Percentiles rank a stretch among this genome's conserved stretches.
These are phyloP conservation scores for Brienomyrus brachyistius DNA, from an alignment of 2,113 vertebrate species.

Conservation along the genomic window DNA sequence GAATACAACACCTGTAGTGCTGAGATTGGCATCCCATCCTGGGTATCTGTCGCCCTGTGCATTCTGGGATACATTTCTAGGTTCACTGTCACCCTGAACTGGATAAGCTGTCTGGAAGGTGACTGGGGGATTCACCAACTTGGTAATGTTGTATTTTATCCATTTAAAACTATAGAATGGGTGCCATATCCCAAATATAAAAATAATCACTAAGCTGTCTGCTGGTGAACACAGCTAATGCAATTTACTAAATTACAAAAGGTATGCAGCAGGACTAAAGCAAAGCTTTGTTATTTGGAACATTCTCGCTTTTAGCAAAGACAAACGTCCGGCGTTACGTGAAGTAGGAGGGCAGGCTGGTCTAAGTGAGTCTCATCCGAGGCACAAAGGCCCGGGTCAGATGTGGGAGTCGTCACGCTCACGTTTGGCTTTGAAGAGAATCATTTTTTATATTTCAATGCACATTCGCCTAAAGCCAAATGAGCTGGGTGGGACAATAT, in stretches of 20 bases:
- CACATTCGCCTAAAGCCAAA: neutral
- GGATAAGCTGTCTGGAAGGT: neutral
- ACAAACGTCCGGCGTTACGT: neutral
- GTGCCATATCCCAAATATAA: neutral
- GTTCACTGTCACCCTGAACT: neutral
- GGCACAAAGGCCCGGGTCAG: neutral
- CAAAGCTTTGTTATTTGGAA: slow-evolving; percentile 13
- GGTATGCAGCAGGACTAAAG: slow-evolving; percentile 15
- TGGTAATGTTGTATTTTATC: neutral
- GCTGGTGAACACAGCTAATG: slow-evolving; percentile 31
- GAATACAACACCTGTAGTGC: neutral
- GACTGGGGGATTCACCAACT: neutral
- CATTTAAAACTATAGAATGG: slow-evolving; percentile 23
- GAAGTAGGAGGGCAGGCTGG: neutral
- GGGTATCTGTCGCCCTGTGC: neutral
- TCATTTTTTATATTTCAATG: neutral
- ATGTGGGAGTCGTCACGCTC: neutral
- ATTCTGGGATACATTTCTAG: neutral
- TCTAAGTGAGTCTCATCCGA: neutral
- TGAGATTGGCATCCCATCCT: neutral
- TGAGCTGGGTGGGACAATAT: neutral
- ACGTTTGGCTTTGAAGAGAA: neutral
- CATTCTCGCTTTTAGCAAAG: neutral
- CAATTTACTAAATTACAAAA: slow-evolving; percentile 23
- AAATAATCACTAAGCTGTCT: slow-evolving; percentile 17